Evolutionary conservation across 2,113 vertebrate genomes (phyloP).

Genomic region (Parus major): DNA sequence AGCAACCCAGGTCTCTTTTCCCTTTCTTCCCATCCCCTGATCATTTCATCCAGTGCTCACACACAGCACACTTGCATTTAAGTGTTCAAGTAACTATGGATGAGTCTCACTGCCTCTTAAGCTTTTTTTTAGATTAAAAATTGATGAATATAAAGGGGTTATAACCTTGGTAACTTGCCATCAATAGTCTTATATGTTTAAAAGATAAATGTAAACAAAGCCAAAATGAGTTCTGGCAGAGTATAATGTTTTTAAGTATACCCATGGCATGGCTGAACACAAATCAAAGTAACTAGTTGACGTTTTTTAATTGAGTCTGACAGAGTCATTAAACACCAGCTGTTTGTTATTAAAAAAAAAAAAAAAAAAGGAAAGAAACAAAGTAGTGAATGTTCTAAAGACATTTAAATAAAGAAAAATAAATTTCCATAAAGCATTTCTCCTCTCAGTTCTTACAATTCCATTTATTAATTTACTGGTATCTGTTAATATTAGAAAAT

Average conservation of each 20-base stretch:
- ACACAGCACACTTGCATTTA: conserved; percentile 44
- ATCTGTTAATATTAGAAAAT: not conserved
- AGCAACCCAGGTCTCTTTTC: conserved; percentile 12
- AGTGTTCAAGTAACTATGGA: conserved; percentile 66
- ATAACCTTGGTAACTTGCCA: conserved; percentile 79
- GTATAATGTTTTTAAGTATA: conserved; percentile 80
- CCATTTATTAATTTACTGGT: not conserved
- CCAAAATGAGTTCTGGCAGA: conserved; percentile 75
- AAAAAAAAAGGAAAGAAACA: not conserved
- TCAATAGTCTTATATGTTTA: conserved; percentile 75
- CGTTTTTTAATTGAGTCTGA: conserved; percentile 97
- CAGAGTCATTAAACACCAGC: conserved; percentile 97
- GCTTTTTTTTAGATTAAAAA: conserved; percentile 80
- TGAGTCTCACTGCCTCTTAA: conserved; percentile 61
- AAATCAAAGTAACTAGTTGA: conserved; percentile 96
- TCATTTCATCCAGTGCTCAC: conserved; percentile 37
- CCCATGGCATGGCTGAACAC: conserved; percentile 82
- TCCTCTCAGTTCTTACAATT: not conserved
- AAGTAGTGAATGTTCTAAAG: conserved; percentile 46
- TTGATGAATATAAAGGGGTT: conserved; percentile 78
- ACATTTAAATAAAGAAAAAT: conserved; percentile 32
- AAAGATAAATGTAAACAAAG: conserved; percentile 83
- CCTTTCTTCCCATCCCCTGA: conserved; percentile 9
- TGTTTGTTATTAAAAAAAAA: conserved; percentile 78
- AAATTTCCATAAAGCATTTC: conserved; percentile 9